Conservation (phyloP, 1,140 invertebrate species). For the Bombus waltoni region DNA sequence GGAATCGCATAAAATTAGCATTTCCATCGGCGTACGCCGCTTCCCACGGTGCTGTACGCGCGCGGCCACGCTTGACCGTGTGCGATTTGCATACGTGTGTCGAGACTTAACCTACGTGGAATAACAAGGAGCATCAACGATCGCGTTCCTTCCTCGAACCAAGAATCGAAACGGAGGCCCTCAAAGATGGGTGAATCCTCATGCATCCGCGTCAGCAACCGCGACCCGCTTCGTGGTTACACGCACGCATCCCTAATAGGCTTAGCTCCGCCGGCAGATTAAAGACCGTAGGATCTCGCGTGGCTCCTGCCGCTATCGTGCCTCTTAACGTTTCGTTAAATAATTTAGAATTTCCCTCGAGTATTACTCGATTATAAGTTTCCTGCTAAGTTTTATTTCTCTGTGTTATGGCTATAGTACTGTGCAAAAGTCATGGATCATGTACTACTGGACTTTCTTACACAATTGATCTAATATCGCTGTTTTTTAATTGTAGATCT, state of each 20-base stretch:
- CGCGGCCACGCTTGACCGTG: neutral
- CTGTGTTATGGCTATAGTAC: too few species aligned
- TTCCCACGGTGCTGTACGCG: constrained; percentile 61
- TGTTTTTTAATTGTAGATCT: too few species aligned
- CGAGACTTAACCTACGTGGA: constrained; percentile 51
- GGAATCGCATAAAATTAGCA: constrained; percentile 73
- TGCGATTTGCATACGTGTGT: constrained; percentile 25
- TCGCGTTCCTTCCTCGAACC: constrained; percentile 40
- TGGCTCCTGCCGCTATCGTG: neutral
- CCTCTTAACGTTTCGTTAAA: neutral
- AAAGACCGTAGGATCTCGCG: neutral
- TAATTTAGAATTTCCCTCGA: neutral
- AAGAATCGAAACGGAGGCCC: neutral
- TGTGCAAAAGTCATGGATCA: too few species aligned
- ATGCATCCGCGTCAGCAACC: constrained; percentile 3
- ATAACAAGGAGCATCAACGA: constrained; percentile 67
- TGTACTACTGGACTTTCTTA: too few species aligned
- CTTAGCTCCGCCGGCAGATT: constrained; percentile 21
- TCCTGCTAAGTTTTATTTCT: too few species aligned
- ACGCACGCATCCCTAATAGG: constrained; percentile 18
- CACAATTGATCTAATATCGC: too few species aligned
- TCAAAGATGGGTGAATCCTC: neutral
- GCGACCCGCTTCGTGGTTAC: constrained; percentile 3
- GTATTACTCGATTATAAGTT: neutral
- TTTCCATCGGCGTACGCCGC: constrained; percentile 58